Percentiles rank a stretch among this genome's conserved stretches.
These are phyloP conservation scores for Acanthis flammea DNA, from an alignment of 2,797 vertebrate species.

Conservation along the genomic window DNA sequence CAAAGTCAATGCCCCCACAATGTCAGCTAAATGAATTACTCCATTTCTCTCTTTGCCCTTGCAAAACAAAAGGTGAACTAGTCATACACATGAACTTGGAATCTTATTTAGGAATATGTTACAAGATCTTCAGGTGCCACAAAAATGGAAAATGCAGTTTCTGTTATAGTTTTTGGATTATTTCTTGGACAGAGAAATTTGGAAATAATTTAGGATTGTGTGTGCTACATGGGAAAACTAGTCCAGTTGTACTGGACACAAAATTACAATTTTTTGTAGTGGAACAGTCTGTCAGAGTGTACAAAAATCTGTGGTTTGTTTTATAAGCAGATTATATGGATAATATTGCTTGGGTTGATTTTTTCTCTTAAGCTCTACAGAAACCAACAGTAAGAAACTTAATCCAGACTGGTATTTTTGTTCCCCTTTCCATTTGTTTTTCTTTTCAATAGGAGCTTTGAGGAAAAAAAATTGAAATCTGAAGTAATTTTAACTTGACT, in stretches of 20 bases:
- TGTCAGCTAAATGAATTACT: slow-evolving; percentile 41
- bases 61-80: slow-evolving; percentile 1
- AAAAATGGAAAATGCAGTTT: not conserved
- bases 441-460: not conserved
- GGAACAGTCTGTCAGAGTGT: fast-evolving
- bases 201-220: not conserved
- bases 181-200: not conserved
- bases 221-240: not conserved
- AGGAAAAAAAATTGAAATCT: fast-evolving
- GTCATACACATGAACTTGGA: not conserved
- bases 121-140: not conserved
- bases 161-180: not conserved
- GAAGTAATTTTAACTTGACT: not conserved
- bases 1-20: not conserved
- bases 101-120: not conserved
- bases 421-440: not conserved
- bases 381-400: not conserved
- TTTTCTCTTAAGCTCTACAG: not conserved
- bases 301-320: not conserved
- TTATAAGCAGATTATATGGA: not conserved
- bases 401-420: not conserved
- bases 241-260: not conserved
- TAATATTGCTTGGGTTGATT: not conserved
- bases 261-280: not conserved
- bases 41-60: slow-evolving; percentile 17